A percentile compares a stretch with the other conserved stretches of the same genome.
phyloP scores from a whole-genome alignment of 2,888 invertebrate genomes.

The Hetaerina titia region DNA sequence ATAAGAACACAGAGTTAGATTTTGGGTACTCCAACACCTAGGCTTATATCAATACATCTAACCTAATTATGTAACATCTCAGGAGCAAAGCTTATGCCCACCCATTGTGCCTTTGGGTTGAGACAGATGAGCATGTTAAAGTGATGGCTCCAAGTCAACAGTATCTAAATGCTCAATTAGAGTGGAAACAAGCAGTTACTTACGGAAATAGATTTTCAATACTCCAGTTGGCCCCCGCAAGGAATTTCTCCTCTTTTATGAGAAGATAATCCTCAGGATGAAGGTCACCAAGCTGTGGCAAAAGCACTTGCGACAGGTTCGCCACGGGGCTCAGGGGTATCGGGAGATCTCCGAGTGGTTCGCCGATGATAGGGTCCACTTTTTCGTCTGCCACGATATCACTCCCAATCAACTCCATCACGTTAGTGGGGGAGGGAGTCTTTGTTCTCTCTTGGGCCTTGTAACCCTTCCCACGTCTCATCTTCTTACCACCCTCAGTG shows the following conservation, averaged over 20 bases:
- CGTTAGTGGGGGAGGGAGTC: neutral
- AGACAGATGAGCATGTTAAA: no score
- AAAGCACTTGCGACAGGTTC: conserved; percentile 37
- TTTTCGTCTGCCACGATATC: neutral
- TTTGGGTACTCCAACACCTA: no score
- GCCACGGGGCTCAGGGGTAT: neutral
- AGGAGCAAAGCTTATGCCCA: no score
- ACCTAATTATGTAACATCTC: no score
- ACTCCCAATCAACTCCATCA: neutral
- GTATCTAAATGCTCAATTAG: no score
- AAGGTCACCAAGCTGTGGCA: conserved; percentile 72
- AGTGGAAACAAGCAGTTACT: neutral
- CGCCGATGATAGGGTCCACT: neutral
- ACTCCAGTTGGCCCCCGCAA: conserved; percentile 71
- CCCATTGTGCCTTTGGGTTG: no score
- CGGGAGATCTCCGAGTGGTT: conserved; percentile 7
- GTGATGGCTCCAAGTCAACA: no score
- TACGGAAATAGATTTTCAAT: conserved; percentile 51
- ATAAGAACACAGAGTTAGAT: no score
- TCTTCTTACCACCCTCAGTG: neutral
- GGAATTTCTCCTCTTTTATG: conserved; percentile 74
- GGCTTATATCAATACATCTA: no score
- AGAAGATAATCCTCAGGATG: conserved; percentile 74
- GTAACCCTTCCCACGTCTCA: neutral
- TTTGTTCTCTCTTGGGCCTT: neutral